Percentiles rank a stretch among this genome's conserved stretches.
Conservation (phyloP, 1,140 invertebrate genomes). For the Caenorhabditis brenneri region DNA sequence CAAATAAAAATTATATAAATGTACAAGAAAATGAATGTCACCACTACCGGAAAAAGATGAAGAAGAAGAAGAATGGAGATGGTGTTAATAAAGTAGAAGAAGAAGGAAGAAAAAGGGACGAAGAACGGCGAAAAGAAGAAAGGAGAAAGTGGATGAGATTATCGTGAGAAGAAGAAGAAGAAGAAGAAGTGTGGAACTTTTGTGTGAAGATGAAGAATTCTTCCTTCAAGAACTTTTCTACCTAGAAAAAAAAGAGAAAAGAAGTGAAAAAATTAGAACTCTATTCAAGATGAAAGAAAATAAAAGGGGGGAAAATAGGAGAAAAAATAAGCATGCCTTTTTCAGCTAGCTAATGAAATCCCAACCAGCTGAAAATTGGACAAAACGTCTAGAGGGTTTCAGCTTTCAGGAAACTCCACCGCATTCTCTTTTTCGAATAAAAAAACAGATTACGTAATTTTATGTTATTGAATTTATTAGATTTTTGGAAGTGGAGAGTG, state of each 20-base stretch:
- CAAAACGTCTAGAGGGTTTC: background rate
- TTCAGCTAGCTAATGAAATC: no score
- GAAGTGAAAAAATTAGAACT: background rate
- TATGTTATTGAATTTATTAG: background rate
- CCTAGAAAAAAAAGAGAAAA: background rate
- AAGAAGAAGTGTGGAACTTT: slow-evolving; percentile 1
- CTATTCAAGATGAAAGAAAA: background rate
- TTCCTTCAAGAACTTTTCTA: background rate
- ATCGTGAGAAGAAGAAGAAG: background rate
- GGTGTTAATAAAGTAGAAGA: slow-evolving; percentile 30
- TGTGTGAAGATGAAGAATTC: no score
- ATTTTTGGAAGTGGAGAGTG: no score
- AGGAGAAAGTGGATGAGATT: slow-evolving; percentile 1
- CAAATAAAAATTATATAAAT: background rate
- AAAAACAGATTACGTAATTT: background rate
- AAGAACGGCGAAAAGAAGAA: background rate
- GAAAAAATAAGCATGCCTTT: background rate
- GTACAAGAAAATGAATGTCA: background rate
- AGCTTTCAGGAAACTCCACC: background rate
- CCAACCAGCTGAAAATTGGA: background rate
- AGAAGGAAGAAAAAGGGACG: background rate
- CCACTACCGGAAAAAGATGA: background rate
- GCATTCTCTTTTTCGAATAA: background rate
- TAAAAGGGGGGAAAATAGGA: background rate
- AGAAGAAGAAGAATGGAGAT: background rate